Conservation (phyloP, 1,140 invertebrate genomes). For the Drosophila malerkotliana region DNA sequence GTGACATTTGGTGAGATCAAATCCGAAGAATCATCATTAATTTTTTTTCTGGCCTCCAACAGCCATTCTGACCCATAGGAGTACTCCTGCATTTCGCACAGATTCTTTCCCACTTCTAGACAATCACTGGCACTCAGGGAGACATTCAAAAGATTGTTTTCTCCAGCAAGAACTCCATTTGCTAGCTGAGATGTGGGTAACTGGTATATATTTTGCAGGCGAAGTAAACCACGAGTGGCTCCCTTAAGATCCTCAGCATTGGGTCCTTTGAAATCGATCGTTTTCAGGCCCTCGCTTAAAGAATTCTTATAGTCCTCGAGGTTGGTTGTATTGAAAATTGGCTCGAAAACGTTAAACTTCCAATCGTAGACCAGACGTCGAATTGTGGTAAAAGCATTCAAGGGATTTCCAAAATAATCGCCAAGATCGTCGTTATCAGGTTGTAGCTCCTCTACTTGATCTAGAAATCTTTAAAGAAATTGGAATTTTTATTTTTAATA, state of each 20-base stretch:
- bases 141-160: constrained; percentile 85
- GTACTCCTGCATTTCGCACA: constrained; percentile 95
- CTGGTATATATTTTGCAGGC: constrained; percentile 97
- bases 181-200: constrained; percentile 94
- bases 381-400: constrained; percentile 86
- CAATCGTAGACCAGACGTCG: constrained; percentile 96
- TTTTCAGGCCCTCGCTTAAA: constrained; percentile 86
- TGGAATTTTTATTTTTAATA: not conserved
- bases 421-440: constrained; percentile 7
- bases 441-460: constrained; percentile 34
- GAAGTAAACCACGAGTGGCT: constrained; percentile 94
- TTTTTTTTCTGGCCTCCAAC: constrained; percentile 88
- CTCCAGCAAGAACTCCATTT: constrained; percentile 91
- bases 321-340: constrained; percentile 14
- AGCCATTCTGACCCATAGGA: constrained; percentile 97
- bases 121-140: constrained; percentile 93
- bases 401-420: constrained; percentile 59
- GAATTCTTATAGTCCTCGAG: constrained; percentile 83
- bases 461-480: constrained; percentile 34
- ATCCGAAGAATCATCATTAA: not conserved
- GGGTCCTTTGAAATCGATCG: constrained; percentile 86
- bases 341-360: constrained; percentile 88
- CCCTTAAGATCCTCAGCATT: constrained; percentile 94
- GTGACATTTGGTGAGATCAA: constrained; percentile 20
- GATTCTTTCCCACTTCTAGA: constrained; percentile 95